Conservation (phyloP, 2,797 vertebrate species). For the Nyctibius grandis region DNA sequence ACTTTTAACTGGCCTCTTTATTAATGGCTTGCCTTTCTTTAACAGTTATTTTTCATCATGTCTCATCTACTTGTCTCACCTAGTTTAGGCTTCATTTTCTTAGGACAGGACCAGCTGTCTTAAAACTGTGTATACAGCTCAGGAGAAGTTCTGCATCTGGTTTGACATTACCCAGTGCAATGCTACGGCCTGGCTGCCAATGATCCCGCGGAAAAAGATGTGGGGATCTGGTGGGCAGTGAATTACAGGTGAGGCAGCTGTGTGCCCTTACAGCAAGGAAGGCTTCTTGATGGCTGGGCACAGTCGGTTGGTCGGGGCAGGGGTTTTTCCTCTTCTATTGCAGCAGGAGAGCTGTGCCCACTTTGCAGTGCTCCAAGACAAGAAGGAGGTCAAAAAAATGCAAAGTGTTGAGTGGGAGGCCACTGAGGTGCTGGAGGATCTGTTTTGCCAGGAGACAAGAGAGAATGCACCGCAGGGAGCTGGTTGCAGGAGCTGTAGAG, state of each 20-base stretch:
- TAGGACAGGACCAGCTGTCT: not conserved
- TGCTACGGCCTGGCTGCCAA: rapidly evolving
- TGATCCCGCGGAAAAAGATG: rapidly evolving
- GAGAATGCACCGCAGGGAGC: not conserved
- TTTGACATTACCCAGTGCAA: not conserved
- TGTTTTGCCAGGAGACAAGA: not conserved
- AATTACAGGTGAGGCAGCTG: not conserved
- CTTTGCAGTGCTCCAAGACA: not conserved
- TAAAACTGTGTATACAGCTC: not conserved
- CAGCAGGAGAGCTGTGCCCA: not conserved
- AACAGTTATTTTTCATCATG: not conserved
- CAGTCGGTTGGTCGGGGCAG: rapidly evolving
- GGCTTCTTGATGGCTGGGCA: rapidly evolving
- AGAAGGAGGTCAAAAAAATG: not conserved
- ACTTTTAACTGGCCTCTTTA: not conserved
- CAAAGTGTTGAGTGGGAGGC: not conserved
- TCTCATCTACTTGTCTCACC: not conserved
- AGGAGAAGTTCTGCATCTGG: not conserved
- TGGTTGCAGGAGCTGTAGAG: not conserved
- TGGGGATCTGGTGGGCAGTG: not conserved
- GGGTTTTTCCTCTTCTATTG: not conserved
- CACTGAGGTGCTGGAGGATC: not conserved
- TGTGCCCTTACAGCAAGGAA: not conserved
- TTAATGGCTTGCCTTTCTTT: not conserved
- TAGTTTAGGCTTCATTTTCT: not conserved